Conservation (phyloP, 2,113 vertebrate genomes). For the Oceanites oceanicus region DNA sequence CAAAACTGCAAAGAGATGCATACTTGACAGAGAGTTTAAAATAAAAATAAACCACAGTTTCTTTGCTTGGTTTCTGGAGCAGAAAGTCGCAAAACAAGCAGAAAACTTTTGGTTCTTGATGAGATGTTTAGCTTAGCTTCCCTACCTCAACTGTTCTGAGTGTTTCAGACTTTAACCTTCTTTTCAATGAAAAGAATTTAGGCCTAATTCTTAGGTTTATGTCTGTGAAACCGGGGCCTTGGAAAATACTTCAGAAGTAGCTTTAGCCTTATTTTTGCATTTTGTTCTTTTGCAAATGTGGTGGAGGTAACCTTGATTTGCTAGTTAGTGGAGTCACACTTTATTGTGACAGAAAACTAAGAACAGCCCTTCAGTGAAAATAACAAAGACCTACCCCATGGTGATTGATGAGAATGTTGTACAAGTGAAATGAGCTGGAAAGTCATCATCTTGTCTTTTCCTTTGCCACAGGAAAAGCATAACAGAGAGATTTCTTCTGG, state of each 20-base stretch:
- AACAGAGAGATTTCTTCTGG: slow-evolving; percentile 78
- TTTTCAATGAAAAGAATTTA: background rate
- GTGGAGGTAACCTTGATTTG: slow-evolving; percentile 32
- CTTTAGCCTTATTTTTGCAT: slow-evolving; percentile 22
- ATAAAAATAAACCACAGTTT: slow-evolving; percentile 51
- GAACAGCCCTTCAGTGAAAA: slow-evolving; percentile 59
- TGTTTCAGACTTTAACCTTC: background rate
- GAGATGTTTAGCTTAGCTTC: slow-evolving; percentile 32
- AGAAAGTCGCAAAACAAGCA: slow-evolving; percentile 58
- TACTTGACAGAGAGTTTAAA: slow-evolving; percentile 15
- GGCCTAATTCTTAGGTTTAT: background rate
- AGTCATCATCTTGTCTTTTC: slow-evolving; percentile 86
- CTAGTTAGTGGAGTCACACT: slow-evolving; percentile 27
- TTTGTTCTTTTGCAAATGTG: slow-evolving; percentile 15
- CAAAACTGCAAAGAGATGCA: slow-evolving; percentile 17
- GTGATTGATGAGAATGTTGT: slow-evolving; percentile 88
- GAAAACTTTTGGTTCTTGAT: slow-evolving; percentile 41
- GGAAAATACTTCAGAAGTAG: slow-evolving; percentile 15
- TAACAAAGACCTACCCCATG: slow-evolving; percentile 82
- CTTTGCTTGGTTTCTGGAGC: slow-evolving; percentile 59
- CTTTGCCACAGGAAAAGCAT: slow-evolving; percentile 79
- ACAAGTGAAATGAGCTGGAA: slow-evolving; percentile 92
- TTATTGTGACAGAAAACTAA: slow-evolving; percentile 63
- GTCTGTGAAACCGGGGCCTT: background rate
- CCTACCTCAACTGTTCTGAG: background rate